Evolutionary conservation across 2,113 vertebrate genomes (phyloP).

Genomic region (Ammospiza caudacuta): DNA sequence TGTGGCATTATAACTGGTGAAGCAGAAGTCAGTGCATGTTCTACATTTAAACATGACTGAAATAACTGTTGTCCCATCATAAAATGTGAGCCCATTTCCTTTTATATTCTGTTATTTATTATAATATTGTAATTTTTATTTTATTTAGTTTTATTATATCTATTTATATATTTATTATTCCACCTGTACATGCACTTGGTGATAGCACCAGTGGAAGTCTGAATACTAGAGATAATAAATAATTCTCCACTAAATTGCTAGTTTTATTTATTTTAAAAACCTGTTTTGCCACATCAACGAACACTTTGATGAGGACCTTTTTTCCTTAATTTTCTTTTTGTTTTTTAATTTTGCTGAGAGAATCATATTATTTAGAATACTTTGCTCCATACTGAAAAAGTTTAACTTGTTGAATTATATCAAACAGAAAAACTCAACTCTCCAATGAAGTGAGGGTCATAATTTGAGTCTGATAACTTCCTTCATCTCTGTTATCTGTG

Average conservation of each 20-base stretch:
- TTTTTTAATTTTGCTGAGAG: not conserved
- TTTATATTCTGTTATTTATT: not conserved
- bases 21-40: not conserved
- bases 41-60: not conserved
- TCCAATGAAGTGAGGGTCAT: not conserved
- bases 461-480: not conserved
- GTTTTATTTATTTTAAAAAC: not conserved
- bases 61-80: not conserved
- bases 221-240: not conserved
- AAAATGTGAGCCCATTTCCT: not conserved
- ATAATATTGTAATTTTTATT: not conserved
- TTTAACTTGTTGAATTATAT: not conserved
- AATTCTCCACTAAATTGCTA: not conserved
- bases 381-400: not conserved
- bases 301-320: not conserved
- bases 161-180: not conserved
- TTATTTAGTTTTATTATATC: not conserved
- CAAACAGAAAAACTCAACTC: not conserved
- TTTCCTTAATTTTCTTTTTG: not conserved
- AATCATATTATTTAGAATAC: not conserved
- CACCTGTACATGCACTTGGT: not conserved
- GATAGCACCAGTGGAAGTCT: not conserved
- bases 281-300: not conserved
- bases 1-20: not conserved
- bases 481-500: not conserved